Base-by-base conservation (phyloP, 2,888 invertebrate genomes). In the Allophyes oxyacanthae region DNA sequence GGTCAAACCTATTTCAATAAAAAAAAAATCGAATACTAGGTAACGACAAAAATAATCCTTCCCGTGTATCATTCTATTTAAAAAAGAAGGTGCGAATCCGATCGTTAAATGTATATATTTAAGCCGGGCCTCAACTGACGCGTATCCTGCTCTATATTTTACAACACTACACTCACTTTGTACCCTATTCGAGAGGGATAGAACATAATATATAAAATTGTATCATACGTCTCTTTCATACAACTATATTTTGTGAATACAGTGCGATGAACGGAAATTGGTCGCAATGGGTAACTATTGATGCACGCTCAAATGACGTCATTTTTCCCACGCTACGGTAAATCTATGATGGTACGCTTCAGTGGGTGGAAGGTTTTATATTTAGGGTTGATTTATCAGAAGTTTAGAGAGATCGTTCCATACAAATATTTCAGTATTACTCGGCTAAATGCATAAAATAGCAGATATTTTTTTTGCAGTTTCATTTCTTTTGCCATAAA, bases 101-200 rank as follows among this genome's bases (percentile, higher is more conserved):
- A 15, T 45, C 36, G 36, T 64, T 41, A 64, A 55, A 55, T 60
- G 61, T 37, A 32, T 41, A 53, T 15, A 53, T 48, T 64, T 37
- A 64, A 60, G 55, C 55, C 15, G 6, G 10, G 38, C 14, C 6
- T 44, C 25, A 56, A 51, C 32, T 42, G 42, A 70, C 6, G 71
- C 66, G 66, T 70, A 49, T 43, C 28, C 30, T 13, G 11, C 30
- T 51, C 4, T 46, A 32, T 56, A 51, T 58, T 51, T 50, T 48
- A 56, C 28, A 51, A 11, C 25, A 54, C 41, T 38, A 48, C 13
- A 20, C 26, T 13, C 41, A 56, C 36, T 44, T 42, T 52, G 49
- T 20, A 13, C n/a, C 13, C 20, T 26, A 42, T 42, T 56, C 57
- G 51, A 62, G 11, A 15, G 38, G 15, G 51, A 62, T 10, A 50